Evolutionary conservation across 2,888 invertebrate genomes (phyloP).

Genomic region (Ormia ochracea): DNA sequence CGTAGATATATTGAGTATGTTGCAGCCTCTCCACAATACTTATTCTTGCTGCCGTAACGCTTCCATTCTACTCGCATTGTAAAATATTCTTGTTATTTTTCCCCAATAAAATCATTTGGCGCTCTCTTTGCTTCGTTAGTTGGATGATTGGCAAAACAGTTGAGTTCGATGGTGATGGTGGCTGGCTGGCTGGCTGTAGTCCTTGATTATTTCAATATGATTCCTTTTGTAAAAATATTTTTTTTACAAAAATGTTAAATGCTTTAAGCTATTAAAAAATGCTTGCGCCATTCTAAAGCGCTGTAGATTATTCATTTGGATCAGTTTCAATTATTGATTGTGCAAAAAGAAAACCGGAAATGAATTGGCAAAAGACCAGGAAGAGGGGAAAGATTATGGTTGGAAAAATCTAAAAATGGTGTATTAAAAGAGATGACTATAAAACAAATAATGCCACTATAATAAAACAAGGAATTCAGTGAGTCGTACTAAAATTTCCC

Average conservation of each 20-base stretch:
- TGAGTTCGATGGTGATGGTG: background rate
- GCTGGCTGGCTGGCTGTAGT: constrained; percentile 11
- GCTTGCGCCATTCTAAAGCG: background rate
- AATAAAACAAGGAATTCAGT: background rate
- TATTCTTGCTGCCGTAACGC: background rate
- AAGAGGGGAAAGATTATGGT: background rate
- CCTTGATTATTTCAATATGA: constrained; percentile 16
- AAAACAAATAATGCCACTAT: constrained; percentile 5
- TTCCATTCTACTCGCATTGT: constrained; percentile 32
- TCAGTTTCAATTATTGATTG: constrained; percentile 52
- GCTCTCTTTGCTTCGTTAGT: background rate
- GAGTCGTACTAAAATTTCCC: no score
- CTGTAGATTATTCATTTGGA: constrained; percentile 28
- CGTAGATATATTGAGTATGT: background rate
- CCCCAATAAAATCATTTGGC: constrained; percentile 34
- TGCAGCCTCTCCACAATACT: background rate
- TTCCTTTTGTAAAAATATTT: background rate
- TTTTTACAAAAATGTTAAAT: constrained; percentile 2
- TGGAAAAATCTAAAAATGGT: background rate
- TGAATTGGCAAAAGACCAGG: constrained; percentile 25
- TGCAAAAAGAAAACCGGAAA: constrained; percentile 14
- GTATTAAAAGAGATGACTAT: background rate
- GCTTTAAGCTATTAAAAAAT: constrained; percentile 21
- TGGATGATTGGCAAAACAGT: background rate
- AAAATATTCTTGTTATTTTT: constrained; percentile 10